Percentiles rank a stretch among this genome's conserved stretches.
Evolutionary conservation across 2,888 invertebrate species (phyloP).

Genomic region (Drosophila melanocephala): DNA sequence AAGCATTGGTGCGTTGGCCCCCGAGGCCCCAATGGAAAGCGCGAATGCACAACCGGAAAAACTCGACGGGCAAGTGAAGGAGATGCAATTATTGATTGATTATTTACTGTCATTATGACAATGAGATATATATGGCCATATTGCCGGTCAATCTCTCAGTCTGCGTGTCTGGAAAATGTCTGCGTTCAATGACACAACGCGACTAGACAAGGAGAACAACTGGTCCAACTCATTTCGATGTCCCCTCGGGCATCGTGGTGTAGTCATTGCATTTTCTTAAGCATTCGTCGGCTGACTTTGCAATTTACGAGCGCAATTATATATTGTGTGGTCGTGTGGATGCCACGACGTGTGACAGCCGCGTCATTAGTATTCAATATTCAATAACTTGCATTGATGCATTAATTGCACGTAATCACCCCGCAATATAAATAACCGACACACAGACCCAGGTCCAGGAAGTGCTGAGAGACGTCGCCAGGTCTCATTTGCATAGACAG

Average conservation of each 20-base stretch:
- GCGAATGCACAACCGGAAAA: conserved; percentile 57
- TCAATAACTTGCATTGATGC: conserved; percentile 78
- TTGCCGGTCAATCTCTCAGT: conserved; percentile 39
- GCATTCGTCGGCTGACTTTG: conserved; percentile 62
- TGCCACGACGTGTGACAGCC: conserved; percentile 28
- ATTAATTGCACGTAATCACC: conserved; percentile 80
- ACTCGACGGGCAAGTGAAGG: conserved; percentile 48
- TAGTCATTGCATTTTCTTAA: conserved; percentile 52
- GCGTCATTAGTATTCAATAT: conserved; percentile 78
- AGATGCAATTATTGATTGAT: conserved; percentile 81
- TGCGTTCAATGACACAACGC: conserved; percentile 68
- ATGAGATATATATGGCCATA: conserved; percentile 75
- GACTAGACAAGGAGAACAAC: conserved; percentile 40
- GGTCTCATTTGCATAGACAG: conserved; percentile 69
- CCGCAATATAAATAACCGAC: conserved; percentile 65
- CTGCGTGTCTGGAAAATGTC: conserved; percentile 57
- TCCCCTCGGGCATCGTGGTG: conserved; percentile 18
- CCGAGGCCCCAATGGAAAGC: conserved; percentile 11
- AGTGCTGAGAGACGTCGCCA: conserved; percentile 46
- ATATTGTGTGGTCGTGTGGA: conserved; percentile 37
- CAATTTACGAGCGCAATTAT: conserved; percentile 74
- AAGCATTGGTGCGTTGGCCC: conserved; percentile 45
- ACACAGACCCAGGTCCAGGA: conserved; percentile 44
- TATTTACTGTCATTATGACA: conserved; percentile 82
- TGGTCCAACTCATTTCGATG: conserved; percentile 11